Evolutionary conservation across 2,888 invertebrate genomes (phyloP).

Genomic region (Crossocerus cetratus): DNA sequence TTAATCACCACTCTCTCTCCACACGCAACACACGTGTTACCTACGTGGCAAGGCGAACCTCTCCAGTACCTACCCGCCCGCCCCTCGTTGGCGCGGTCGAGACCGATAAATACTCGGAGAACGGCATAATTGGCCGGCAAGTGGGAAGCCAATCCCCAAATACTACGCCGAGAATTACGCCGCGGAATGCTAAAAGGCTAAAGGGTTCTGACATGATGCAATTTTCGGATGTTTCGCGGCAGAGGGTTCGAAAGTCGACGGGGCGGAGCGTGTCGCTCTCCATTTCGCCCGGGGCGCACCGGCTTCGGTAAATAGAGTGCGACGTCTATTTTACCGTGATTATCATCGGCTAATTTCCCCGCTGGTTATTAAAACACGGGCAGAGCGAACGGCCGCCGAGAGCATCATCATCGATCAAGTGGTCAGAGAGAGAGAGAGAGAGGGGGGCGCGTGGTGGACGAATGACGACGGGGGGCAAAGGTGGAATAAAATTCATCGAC

Average conservation of each 20-base stretch:
- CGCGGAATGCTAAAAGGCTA: too few relatives aligned
- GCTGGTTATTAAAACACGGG: slow-evolving; percentile 33
- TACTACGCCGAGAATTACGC: too few relatives aligned
- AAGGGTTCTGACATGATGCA: too few relatives aligned
- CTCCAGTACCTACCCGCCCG: slow-evolving; percentile 7
- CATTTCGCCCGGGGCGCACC: not conserved
- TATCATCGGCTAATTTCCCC: not conserved
- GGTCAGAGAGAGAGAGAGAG: too few relatives aligned
- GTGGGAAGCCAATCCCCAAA: too few relatives aligned
- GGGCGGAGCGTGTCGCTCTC: not conserved
- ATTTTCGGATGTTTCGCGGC: too few relatives aligned
- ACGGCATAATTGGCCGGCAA: too few relatives aligned
- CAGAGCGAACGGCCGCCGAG: not conserved
- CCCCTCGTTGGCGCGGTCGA: slow-evolving; percentile 33
- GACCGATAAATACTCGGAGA: slow-evolving; percentile 12
- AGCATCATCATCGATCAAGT: slow-evolving; percentile 40
- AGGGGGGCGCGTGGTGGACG: slow-evolving; percentile 22
- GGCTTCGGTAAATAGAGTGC: not conserved
- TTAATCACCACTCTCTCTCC: slow-evolving; percentile 27
- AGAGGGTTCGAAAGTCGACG: too few relatives aligned
- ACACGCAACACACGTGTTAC: slow-evolving; percentile 9
- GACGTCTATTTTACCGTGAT: not conserved
- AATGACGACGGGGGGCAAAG: slow-evolving; percentile 48
- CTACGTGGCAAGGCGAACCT: not conserved
- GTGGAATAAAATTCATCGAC: slow-evolving; percentile 69